Percentiles rank a stretch among this genome's conserved stretches.
Evolutionary conservation across 2,797 vertebrate species (phyloP).

Genomic region (Nannoperca obscura): DNA sequence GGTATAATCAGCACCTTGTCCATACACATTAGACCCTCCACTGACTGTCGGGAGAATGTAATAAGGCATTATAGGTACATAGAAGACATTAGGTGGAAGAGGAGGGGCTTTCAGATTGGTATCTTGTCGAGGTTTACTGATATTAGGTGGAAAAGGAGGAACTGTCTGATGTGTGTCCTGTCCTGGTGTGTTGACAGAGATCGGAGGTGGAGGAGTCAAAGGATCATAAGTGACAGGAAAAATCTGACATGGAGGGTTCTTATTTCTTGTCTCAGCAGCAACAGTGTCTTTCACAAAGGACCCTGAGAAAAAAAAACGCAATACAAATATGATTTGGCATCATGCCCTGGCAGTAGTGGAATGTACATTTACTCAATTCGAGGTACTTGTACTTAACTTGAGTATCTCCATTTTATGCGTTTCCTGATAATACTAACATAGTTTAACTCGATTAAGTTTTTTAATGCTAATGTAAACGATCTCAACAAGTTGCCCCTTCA

Average conservation of each 20-base stretch:
- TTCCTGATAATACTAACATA: too few species aligned
- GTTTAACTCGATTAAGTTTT: too few species aligned
- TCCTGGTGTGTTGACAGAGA: not conserved
- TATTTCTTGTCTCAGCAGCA: not conserved
- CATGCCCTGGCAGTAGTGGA: not conserved
- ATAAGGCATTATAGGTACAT: not conserved
- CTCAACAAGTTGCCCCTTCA: too few species aligned
- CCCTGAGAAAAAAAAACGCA: not conserved
- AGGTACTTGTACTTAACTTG: too few species aligned
- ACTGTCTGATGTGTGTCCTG: not conserved
- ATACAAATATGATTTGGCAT: not conserved
- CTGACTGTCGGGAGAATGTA: not conserved
- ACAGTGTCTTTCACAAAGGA: not conserved
- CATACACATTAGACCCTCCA: not conserved
- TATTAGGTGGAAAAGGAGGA: not conserved
- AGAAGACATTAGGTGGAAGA: not conserved
- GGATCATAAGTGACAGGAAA: slow-evolving; percentile 8
- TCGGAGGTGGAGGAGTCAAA: not conserved
- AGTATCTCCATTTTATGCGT: too few species aligned
- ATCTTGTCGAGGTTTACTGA: not conserved
- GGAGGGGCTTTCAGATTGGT: not conserved
- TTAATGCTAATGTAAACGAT: too few species aligned
- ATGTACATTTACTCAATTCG: too few species aligned
- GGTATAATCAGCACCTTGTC: not conserved
- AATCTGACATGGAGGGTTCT: slow-evolving; percentile 18